Evolutionary conservation across 2,888 invertebrate species (phyloP), one percentile per base, ranked within the genome.

Genomic region (Ormyrus labotus): DNA sequence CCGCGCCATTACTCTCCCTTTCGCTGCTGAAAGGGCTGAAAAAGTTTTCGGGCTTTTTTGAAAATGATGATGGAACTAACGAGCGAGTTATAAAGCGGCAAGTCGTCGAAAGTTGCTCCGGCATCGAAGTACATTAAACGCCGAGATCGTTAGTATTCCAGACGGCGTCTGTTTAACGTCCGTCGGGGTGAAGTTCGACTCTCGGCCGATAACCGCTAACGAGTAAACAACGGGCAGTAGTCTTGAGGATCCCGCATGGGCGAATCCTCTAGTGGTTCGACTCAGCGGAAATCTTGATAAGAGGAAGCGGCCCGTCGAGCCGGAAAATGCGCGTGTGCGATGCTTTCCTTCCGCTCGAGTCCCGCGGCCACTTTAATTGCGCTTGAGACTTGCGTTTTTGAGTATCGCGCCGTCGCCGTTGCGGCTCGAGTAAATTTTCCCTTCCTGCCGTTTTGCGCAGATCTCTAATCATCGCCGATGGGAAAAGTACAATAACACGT

Each of bases 131-230:
- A 34, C 3, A 34, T 34, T 34, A 34, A 34, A 34, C 34, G 34
- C 11, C 65, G 60, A 70, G 71, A 71, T 81, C 74, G 78, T 82
- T 82, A 79, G 82, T 77, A 79, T 82, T 76, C 34, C 76, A 50
- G 72, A 64, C 55, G 65, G 13, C 65, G 78, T 51, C 34, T 34
- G 73, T 78, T 76, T 79, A 77, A 79, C 76, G 72, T 72, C 78
- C 34, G 57, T 69, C 61, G 53, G 6, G 47, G 55, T 13, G 45
- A n/a, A 34, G 34, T 34, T 34, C 34, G 13, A 60, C 68, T 11
- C 61, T 7, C 55, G 11, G 9, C 45, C 76, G 80, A 81, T 81
- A 81, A 82, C 81, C 81, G 71, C 82, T 83, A 81, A 80, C 81
- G 82, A 83, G 77, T 82, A 81, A 83, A 83, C 77, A 80, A 79